Evolutionary conservation across 2,113 vertebrate species (phyloP), one percentile per base, ranked within the genome.

Genomic region (Oreocharis arfaki): DNA sequence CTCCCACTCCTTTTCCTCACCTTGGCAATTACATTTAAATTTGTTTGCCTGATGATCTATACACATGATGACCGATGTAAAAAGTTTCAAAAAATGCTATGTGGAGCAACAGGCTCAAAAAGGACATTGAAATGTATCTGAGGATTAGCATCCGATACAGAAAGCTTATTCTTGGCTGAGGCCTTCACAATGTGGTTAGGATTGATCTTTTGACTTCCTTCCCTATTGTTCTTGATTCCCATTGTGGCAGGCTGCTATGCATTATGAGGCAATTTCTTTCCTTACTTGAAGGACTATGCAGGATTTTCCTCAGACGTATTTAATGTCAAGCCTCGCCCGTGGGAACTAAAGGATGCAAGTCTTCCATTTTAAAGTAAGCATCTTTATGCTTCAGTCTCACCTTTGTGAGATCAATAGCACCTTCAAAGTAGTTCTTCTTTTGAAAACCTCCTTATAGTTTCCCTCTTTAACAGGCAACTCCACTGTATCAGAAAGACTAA

Each of bases 161-260:
- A 74, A 80, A 86, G 15, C 32, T 69, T 95, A 50, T 59, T 79
- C 82, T 86, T 74, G 79, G 24, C 55, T 85, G 82, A 87, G 22
- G 27, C 8, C 30, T 78, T 90, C 59, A 37, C 37, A 81, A 47
- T 68, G 26, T 67, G 47, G 35, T 91, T 94, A 80, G 33, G 50
- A 86, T n/a, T 90, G 68, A 92, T 78, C 88, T 73, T 87, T 83
- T 70, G 84, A 88, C 67, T 88, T 83, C 71, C 35, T 91, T 19
- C 8, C 10, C 10, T 63, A 47, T 70, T 88, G 78, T 80, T 91
- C 55, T 85, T 80, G 59, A 86, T 63, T 84, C 50, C 59, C 2
- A 4, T 41, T 95, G 78, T 69, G 50, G 21, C 55, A 80, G 63
- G 16, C 15, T 89, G 49, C 46, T 89, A 26, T 85, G 44, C 50